phyloP scores from a whole-genome alignment of 1,140 invertebrate species.

The Pararge aegeria region DNA sequence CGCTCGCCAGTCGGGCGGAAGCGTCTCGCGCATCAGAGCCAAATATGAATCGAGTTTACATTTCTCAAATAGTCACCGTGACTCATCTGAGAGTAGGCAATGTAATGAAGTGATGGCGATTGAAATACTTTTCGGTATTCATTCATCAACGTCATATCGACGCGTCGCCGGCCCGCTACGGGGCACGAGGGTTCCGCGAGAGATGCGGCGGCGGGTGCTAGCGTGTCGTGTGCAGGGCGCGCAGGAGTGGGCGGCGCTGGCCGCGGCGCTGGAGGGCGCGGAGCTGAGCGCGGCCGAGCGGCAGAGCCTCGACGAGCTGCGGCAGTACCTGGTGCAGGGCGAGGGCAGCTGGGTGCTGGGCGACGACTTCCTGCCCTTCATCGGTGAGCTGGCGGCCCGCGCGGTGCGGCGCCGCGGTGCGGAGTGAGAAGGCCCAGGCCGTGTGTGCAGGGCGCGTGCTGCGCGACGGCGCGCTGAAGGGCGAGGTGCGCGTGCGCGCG shows the following conservation, averaged over 20 bases:
- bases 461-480: constrained; percentile 81
- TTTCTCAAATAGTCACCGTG: too few species aligned
- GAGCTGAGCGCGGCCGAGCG: constrained; percentile 82
- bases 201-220: too few species aligned
- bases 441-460: constrained; percentile 82
- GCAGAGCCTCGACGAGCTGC: constrained; percentile 87
- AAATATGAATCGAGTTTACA: not conserved
- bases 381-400: constrained; percentile 80
- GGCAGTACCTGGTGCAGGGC: constrained; percentile 92
- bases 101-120: too few species aligned
- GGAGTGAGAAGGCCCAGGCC: too few species aligned
- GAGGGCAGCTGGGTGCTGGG: constrained; percentile 95
- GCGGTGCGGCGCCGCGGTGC: not conserved
- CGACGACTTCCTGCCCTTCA: constrained; percentile 91
- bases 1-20: constrained; percentile 1
- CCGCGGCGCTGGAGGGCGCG: constrained; percentile 46
- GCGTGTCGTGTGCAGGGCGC: constrained; percentile 40
- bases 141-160: too few species aligned
- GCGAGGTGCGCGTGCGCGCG: constrained; percentile 77
- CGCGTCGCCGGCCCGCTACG: too few species aligned
- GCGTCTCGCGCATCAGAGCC: not conserved
- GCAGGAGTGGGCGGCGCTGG: constrained; percentile 58
- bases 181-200: too few species aligned
- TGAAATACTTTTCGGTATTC: too few species aligned
- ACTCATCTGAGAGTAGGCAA: too few species aligned